Conservation (phyloP, 1,140 invertebrate genomes). For the Planococcus citri region DNA sequence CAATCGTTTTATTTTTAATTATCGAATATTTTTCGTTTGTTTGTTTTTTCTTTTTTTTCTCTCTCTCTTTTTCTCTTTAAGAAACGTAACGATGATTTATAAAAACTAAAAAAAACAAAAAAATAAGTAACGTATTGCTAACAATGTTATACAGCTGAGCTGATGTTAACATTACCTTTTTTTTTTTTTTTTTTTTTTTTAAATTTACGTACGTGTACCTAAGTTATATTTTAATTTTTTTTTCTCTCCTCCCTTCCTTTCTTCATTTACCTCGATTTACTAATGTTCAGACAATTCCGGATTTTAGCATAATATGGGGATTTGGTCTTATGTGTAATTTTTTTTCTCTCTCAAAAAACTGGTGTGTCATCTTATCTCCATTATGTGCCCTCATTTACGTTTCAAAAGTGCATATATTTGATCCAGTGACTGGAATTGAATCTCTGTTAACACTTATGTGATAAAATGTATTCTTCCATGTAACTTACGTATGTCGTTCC, state of each 20-base stretch:
- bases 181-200: not conserved
- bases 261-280: not conserved
- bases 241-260: not conserved
- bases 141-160: constrained; percentile 2
- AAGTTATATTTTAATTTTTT: not conserved
- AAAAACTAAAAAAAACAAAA: not conserved
- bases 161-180: not conserved
- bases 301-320: no score
- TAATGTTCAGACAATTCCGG: no score
- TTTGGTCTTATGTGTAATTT: not conserved
- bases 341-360: not conserved
- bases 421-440: constrained; percentile 16
- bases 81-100: no score
- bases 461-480: constrained; percentile 17
- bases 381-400: not conserved
- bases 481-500: constrained; percentile 18
- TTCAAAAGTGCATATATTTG: not conserved
- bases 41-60: no score
- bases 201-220: not conserved
- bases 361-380: no score
- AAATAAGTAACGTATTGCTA: not conserved
- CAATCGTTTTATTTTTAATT: not conserved
- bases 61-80: no score
- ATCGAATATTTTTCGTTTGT: not conserved
- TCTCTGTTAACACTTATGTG: constrained; percentile 17